A percentile compares a stretch with the other conserved stretches of the same genome.
Conservation (phyloP, 2,113 vertebrate genomes). For the Peromyscus californicus region DNA sequence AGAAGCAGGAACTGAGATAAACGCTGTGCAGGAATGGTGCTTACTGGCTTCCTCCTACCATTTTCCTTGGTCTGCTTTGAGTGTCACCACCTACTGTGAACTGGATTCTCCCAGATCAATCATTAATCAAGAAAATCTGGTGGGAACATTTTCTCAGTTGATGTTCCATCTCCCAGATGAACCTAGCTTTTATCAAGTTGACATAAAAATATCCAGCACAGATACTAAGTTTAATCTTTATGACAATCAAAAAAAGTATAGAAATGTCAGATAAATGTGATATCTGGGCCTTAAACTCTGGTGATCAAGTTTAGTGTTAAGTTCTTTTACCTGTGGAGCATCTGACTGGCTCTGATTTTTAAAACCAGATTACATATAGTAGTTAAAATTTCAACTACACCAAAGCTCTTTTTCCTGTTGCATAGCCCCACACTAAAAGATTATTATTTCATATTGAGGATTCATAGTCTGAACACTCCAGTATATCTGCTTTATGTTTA, state of each 20-base stretch:
- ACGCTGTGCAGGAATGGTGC: not conserved
- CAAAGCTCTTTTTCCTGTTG: constrained; percentile 24
- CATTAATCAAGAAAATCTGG: not conserved
- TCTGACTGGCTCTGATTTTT: not conserved
- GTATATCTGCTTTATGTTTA: not conserved
- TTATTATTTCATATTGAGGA: not conserved
- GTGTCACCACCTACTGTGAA: not conserved
- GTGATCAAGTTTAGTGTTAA: not conserved
- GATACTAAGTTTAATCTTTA: not conserved
- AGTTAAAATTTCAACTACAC: not conserved
- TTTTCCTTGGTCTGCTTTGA: not conserved
- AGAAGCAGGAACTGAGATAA: not conserved
- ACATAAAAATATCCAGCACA: not conserved
- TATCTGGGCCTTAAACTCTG: too few relatives aligned
- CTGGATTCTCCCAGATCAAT: not conserved
- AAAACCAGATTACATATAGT: not conserved
- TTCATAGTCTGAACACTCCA: not conserved
- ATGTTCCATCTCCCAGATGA: not conserved
- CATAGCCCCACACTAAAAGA: not conserved
- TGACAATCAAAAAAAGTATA: not conserved
- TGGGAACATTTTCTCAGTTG: not conserved
- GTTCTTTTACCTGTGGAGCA: not conserved
- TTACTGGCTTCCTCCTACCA: not conserved
- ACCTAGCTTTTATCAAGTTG: not conserved
- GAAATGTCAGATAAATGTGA: not conserved